phyloP scores from a whole-genome alignment of 2,113 vertebrate genomes.

The Podocnemis expansa region DNA sequence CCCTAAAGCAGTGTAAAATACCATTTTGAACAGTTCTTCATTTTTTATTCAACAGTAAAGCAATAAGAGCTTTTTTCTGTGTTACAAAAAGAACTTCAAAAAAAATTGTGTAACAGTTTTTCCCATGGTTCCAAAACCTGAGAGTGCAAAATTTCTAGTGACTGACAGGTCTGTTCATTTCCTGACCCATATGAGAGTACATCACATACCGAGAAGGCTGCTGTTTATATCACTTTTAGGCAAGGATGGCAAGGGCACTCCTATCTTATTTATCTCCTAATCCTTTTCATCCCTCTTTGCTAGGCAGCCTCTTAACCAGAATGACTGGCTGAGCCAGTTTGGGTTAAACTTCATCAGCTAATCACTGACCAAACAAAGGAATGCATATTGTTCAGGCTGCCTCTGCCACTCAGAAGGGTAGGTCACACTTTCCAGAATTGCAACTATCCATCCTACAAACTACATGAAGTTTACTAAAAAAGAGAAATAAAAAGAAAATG shows the following conservation, averaged over 20 bases:
- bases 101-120: not conserved
- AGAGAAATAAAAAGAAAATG: not conserved
- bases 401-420: not conserved
- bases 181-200: not conserved
- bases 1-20: not conserved
- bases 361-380: not conserved
- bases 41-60: not conserved
- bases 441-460: fast-evolving
- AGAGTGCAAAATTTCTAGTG: not conserved
- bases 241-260: not conserved
- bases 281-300: not conserved
- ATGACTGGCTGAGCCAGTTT: not conserved
- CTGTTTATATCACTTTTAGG: not conserved
- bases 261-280: not conserved
- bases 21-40: not conserved
- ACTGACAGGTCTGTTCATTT: not conserved
- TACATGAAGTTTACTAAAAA: not conserved
- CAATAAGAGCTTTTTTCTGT: not conserved
- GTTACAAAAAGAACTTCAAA: not conserved
- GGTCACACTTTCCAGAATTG: not conserved
- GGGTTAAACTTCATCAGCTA: not conserved
- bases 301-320: not conserved
- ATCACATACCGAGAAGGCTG: not conserved
- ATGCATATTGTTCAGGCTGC: not conserved
- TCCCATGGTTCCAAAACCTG: not conserved